Evolutionary conservation across 2,888 invertebrate species (phyloP).

Genomic region (Scelioninae gen. 1): DNA sequence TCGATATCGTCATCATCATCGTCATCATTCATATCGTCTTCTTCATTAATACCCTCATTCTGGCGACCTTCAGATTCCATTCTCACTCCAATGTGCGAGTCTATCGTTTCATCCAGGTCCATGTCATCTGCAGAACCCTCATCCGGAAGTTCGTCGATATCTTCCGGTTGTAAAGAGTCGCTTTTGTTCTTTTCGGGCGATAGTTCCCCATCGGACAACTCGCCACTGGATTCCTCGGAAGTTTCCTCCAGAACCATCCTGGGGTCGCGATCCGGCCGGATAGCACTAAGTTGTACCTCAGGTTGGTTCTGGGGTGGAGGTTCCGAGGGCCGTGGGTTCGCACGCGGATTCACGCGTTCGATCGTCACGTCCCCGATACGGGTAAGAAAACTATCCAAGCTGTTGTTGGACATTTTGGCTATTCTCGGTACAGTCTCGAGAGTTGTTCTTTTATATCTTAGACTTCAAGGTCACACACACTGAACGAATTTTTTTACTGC

Average conservation of each 20-base stretch:
- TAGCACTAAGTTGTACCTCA: slow-evolving; percentile 69
- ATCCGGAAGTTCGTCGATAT: slow-evolving; percentile 81
- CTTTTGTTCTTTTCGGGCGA: slow-evolving; percentile 78
- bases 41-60: slow-evolving; percentile 59
- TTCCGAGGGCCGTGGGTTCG: slow-evolving; percentile 75
- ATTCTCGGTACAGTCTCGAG: neutral
- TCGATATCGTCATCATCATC: slow-evolving; percentile 77
- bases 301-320: slow-evolving; percentile 69
- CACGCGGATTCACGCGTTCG: slow-evolving; percentile 84
- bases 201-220: slow-evolving; percentile 79
- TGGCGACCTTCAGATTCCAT: slow-evolving; percentile 79
- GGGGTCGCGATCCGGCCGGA: slow-evolving; percentile 74
- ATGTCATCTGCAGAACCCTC: slow-evolving; percentile 83
- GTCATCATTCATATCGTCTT: slow-evolving; percentile 79
- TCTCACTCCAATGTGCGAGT: slow-evolving; percentile 82
- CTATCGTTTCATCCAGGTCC: slow-evolving; percentile 83
- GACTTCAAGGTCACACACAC: too few relatives aligned
- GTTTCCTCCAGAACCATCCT: slow-evolving; percentile 74
- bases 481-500: too few relatives aligned
- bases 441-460: too few relatives aligned
- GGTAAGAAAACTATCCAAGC: slow-evolving; percentile 86
- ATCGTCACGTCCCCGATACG: slow-evolving; percentile 87
- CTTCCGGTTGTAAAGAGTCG: slow-evolving; percentile 74
- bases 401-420: slow-evolving; percentile 80
- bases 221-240: slow-evolving; percentile 84